Base-by-base conservation (phyloP, 2,113 vertebrate species). In the Acanthisitta chloris region DNA sequence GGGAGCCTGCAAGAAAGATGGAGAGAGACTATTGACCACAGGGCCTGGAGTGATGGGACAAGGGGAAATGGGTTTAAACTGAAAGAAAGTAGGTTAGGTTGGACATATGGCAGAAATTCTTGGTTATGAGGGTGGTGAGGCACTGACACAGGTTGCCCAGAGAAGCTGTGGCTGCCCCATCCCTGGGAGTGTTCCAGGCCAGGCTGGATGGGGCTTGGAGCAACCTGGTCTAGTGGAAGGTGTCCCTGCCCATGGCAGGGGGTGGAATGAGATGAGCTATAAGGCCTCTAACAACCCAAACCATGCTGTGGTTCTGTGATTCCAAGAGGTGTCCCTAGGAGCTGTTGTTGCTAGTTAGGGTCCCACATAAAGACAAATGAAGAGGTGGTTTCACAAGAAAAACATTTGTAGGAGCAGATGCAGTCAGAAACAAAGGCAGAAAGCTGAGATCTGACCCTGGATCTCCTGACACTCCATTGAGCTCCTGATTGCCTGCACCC, bases 201-300 rank as follows among this genome's bases (percentile, higher is more conserved):
- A n/a, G 69, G 69, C 0, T 74, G 67, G 49, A 24, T 2, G 12
- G 51, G 36, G 51, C 4, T 73, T 15, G 51, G 52, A 67, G 33
- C 23, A 45, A 2, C 38, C 11, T 59, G 61, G 69, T 28, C 12
- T 0, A 6, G 61, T 40, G 61, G 45, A 0, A 74, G 28, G 24
- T 45, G 52, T 59, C 69, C 45, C 45, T 73, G 67, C 12, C 16
- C 23, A 5, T 28, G 28, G 33, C 26, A 81, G 5, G 23, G 36
- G 14, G 5, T 18, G 1, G 3, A 1, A 66, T 10, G 21, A 31
- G 23, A 24, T 29, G 45, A 10, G 8, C 8, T 29, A 45, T 29
- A 46, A 45, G 16, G 3, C 40, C 14, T 4, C 11, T 59, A 52
- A 29, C 33, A 6, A 21, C 23, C 23, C 28, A 45, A 58, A 38